phyloP scores from a whole-genome alignment of 2,888 invertebrate species.

The Boloria euphrosyne region DNA sequence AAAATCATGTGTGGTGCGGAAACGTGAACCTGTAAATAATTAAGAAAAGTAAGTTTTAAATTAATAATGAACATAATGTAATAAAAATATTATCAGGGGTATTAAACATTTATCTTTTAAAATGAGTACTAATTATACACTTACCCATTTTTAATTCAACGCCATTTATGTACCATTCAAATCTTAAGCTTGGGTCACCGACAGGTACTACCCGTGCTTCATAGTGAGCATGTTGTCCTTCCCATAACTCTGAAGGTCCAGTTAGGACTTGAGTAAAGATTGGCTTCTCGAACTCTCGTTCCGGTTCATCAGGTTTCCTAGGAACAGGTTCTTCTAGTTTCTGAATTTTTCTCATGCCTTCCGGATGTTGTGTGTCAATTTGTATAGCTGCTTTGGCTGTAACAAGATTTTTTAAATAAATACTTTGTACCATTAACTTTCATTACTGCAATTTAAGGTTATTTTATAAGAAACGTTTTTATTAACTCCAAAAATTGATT shows the following conservation, averaged over 20 bases:
- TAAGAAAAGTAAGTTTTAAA: conserved; percentile 14
- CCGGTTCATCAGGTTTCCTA: conserved; percentile 88
- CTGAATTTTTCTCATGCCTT: conserved; percentile 94
- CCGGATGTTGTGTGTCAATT: conserved; percentile 95
- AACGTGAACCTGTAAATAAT: conserved; percentile 85
- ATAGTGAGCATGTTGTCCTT: conserved; percentile 94
- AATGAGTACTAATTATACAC: conserved; percentile 40
- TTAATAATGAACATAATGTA: background rate
- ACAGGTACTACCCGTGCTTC: conserved; percentile 96
- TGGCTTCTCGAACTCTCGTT: conserved; percentile 93
- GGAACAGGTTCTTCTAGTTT: conserved; percentile 90
- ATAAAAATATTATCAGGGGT: background rate
- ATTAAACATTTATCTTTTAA: background rate
- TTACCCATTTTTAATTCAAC: conserved; percentile 94
- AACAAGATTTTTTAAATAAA: background rate
- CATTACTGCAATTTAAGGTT: too few species aligned
- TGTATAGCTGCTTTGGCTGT: conserved; percentile 92
- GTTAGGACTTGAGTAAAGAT: conserved; percentile 94
- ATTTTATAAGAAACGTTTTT: too few species aligned
- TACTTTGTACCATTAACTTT: too few species aligned
- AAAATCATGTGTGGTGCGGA: conserved; percentile 96
- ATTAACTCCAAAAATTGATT: too few species aligned
- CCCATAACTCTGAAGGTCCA: conserved; percentile 94
- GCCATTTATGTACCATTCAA: conserved; percentile 98
- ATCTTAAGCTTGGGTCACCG: conserved; percentile 94